Evolutionary conservation across 2,113 vertebrate genomes (phyloP), one percentile per base, ranked within the genome.

Genomic region (Spea multiplicata): DNA sequence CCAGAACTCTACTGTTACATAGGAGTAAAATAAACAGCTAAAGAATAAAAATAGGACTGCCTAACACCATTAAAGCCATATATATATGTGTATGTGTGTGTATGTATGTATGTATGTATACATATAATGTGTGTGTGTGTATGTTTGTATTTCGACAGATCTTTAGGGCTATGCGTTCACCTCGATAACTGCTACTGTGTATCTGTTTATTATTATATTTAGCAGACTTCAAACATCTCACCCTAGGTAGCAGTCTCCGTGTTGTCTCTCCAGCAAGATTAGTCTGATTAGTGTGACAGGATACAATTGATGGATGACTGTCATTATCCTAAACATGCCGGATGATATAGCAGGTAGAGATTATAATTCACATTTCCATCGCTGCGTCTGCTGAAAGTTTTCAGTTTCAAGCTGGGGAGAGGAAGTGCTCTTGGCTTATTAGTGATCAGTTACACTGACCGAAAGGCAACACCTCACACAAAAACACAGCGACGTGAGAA

Each of bases 291-390:
- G 74, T 44, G 84, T 88, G 86, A 84, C 88, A 88, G 87, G 85
- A 88, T 91, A 81, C 85, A 75, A 83, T 87, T 94, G 92, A 92
- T 92, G 83, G 88, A 92, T 94, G 88, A 91, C 84, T 90, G 87
- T 90, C 88, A 91, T 93, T 92, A 92, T 91, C 89, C 91, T 86
- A 91, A 91, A 90, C 85, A 86, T 91, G 86, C 84, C 70, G 85
- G 83, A 89, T 87, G 86, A 86, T 91, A 91, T 59, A 59, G 55
- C 86, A 88, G 85, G 81, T 86, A 84, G 88, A 84, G 83, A 87
- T 87, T 85, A 85, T 91, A 86, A 89, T 90, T 93, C 89, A 90
- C 88, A 91, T 90, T 89, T 90, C 83, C 86, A 85, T 85, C 86
- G 45, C 72, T 14, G 6, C 13, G 5, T 30, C 16, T 53, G 50